Percentiles rank a stretch among this genome's conserved stretches.
Conservation (phyloP, 2,113 vertebrate genomes). For the Sclerurus mexicanus region DNA sequence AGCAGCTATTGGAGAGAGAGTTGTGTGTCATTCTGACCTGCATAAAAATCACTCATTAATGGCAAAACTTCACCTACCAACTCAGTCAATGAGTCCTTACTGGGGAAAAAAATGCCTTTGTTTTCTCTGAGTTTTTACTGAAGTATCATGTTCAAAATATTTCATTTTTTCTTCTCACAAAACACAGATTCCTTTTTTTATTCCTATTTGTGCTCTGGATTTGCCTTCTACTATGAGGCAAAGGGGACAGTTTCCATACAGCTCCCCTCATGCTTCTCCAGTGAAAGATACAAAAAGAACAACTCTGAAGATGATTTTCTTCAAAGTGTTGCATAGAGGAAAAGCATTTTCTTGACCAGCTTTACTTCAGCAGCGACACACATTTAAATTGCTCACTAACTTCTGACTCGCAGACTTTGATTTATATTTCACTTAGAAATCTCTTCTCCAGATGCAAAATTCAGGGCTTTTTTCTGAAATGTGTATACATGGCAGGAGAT, state of each 20-base stretch:
- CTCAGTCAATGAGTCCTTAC: neutral
- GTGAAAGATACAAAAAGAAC: neutral
- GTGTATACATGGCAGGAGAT: neutral
- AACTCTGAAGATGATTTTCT: neutral
- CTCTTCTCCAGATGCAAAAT: neutral
- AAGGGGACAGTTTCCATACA: neutral
- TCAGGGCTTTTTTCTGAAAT: rapidly evolving
- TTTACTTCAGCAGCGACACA: neutral
- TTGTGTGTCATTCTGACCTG: neutral
- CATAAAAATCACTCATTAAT: neutral
- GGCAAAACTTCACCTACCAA: neutral
- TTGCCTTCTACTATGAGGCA: neutral
- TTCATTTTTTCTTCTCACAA: neutral
- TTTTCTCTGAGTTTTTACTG: neutral
- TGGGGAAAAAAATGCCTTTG: neutral
- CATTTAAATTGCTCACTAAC: neutral
- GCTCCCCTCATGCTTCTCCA: neutral
- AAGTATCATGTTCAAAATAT: neutral
- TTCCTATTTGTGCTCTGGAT: neutral
- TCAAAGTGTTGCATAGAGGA: neutral
- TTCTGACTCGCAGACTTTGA: neutral
- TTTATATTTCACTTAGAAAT: neutral
- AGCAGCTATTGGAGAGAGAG: neutral
- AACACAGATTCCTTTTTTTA: neutral
- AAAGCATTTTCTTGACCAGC: neutral